Evolutionary conservation across 2,888 invertebrate genomes (phyloP).

Genomic region (Microctonus aethiopoides): DNA sequence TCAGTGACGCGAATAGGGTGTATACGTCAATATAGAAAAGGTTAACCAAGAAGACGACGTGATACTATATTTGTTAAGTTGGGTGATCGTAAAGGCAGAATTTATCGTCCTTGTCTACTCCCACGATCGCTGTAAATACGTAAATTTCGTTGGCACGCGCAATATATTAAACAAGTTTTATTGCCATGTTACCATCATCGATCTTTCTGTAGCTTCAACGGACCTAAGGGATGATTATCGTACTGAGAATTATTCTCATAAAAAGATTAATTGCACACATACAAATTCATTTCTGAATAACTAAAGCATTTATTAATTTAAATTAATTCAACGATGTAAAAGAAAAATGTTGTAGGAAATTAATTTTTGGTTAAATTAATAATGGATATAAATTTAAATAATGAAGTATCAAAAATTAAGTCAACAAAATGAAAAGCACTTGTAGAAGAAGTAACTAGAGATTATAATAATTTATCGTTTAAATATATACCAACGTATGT

Average conservation of each 20-base stretch:
- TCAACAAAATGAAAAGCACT: constrained; percentile 27
- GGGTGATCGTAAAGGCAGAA: constrained; percentile 27
- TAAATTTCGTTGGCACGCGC: constrained; percentile 28
- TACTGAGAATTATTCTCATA: constrained; percentile 2
- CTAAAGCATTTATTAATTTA: neutral
- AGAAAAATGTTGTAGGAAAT: neutral
- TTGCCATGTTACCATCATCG: constrained; percentile 20
- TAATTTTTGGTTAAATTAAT: neutral
- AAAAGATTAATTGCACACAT: neutral
- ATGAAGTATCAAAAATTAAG: constrained; percentile 3
- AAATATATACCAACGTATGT: constrained; percentile 25
- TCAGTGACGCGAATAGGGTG: constrained; percentile 9
- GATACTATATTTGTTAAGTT: constrained; percentile 19
- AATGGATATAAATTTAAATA: neutral
- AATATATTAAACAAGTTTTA: constrained; percentile 30
- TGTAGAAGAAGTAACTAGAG: neutral
- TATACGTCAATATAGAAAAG: neutral
- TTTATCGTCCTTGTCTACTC: constrained; percentile 31
- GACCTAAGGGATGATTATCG: constrained; percentile 15
- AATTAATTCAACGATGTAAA: neutral
- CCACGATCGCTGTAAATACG: constrained; percentile 31
- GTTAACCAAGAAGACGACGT: constrained; percentile 5
- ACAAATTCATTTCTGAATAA: neutral
- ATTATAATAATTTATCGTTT: constrained; percentile 29
- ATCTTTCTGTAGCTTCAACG: constrained; percentile 12